Percentiles rank a stretch among this genome's conserved stretches.
These are phyloP conservation scores for Drosophila nigrodunni DNA, from an alignment of 1,140 invertebrate species.

Conservation along the genomic window DNA sequence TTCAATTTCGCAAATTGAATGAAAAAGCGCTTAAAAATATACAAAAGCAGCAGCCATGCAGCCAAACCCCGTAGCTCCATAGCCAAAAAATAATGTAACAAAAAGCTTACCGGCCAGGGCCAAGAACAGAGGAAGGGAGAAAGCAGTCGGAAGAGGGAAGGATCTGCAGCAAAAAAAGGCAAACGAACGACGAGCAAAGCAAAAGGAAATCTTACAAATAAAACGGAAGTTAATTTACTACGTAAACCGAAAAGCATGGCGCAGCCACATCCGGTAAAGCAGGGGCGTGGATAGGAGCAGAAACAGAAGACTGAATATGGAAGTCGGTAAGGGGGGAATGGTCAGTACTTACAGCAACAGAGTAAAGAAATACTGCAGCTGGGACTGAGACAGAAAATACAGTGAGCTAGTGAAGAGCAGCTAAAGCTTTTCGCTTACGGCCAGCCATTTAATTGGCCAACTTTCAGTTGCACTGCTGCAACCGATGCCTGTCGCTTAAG, in stretches of 20 bases:
- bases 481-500: conserved; percentile 62
- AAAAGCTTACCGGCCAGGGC: conserved; percentile 53
- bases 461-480: conserved; percentile 41
- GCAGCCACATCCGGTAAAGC: conserved; percentile 73
- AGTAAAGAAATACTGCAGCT: conserved; percentile 63
- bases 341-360: conserved; percentile 48
- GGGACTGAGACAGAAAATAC: conserved; percentile 21
- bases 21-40: conserved; percentile 84
- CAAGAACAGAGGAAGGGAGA: neutral
- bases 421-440: conserved; percentile 36
- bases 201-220: conserved; percentile 84
- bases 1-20: conserved; percentile 84
- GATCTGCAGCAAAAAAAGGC: conserved; percentile 56
- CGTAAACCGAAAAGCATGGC: conserved; percentile 83
- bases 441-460: conserved; percentile 77
- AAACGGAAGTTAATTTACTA: conserved; percentile 85
- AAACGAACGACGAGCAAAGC: conserved; percentile 73
- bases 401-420: conserved; percentile 9
- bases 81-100: conserved; percentile 66
- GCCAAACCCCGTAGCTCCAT: conserved; percentile 43
- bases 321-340: neutral
- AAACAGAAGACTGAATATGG: neutral
- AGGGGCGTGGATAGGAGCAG: neutral
- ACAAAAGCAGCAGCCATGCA: conserved; percentile 70
- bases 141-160: conserved; percentile 16